phyloP scores from a whole-genome alignment of 2,113 vertebrate species.

The Malaclemys terrapin region DNA sequence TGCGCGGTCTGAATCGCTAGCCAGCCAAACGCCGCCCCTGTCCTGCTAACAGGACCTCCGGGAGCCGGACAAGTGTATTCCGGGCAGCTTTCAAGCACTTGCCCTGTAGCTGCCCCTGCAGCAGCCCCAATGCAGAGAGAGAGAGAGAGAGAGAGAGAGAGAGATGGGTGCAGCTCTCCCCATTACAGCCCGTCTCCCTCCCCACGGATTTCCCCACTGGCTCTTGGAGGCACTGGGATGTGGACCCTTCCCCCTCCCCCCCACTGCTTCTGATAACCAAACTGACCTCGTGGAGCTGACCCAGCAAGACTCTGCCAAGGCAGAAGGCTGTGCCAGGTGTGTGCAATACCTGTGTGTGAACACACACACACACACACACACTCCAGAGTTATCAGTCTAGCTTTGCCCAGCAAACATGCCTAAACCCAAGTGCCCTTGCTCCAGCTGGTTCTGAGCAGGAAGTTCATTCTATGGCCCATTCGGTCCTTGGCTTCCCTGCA shows the following conservation, averaged over 20 bases:
- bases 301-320: fast-evolving
- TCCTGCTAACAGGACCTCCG: too few relatives aligned
- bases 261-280: background rate
- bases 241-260: fast-evolving
- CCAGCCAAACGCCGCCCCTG: too few relatives aligned
- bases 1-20: too few relatives aligned
- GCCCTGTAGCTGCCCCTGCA: background rate
- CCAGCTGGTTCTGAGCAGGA: background rate
- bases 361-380: too few relatives aligned
- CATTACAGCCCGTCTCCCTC: background rate
- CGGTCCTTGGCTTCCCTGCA: background rate
- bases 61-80: too few relatives aligned
- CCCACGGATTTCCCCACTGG: background rate
- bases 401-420: background rate
- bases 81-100: fast-evolving
- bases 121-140: too few relatives aligned
- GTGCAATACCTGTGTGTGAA: too few relatives aligned
- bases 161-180: background rate
- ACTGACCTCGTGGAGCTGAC: background rate
- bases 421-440: background rate
- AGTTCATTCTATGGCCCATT: background rate
- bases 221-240: fast-evolving
- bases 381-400: background rate
- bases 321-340: background rate
- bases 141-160: too few relatives aligned